Percentiles rank a stretch among this genome's conserved stretches.
phyloP scores from a whole-genome alignment of 2,113 vertebrate species.

The Salvator merianae region DNA sequence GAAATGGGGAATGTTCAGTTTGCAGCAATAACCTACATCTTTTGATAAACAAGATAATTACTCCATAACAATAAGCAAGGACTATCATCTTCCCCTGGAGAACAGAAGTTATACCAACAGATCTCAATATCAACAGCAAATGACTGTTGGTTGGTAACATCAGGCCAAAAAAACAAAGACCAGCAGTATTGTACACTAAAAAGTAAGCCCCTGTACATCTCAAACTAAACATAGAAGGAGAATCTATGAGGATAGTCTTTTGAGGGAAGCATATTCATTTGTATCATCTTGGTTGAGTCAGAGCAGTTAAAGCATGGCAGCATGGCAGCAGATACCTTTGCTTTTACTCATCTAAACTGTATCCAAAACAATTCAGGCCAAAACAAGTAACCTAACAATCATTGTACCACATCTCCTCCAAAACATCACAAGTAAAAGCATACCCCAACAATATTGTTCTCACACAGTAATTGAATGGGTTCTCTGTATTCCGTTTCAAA shows the following conservation, averaged over 20 bases:
- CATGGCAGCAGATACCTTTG: too few species aligned
- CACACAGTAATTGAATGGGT: background rate
- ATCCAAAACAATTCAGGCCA: too few species aligned
- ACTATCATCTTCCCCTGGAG: background rate
- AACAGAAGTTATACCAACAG: background rate
- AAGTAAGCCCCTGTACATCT: background rate
- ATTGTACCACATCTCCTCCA: too few species aligned
- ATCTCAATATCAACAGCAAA: background rate
- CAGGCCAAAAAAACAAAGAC: background rate
- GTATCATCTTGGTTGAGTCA: too few species aligned
- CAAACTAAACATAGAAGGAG: background rate
- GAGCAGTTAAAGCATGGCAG: too few species aligned
- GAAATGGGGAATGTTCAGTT: background rate
- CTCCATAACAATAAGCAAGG: background rate
- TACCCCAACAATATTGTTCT: background rate
- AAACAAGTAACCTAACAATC: too few species aligned
- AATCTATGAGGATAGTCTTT: background rate
- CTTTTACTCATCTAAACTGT: too few species aligned
- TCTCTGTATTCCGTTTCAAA: background rate
- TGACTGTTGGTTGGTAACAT: background rate
- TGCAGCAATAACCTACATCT: background rate
- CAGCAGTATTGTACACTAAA: background rate
- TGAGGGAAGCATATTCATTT: too few species aligned
- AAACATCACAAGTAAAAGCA: too few species aligned
- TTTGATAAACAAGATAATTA: background rate